Conservation (phyloP, 2,113 vertebrate genomes). For the Halichoeres trimaculatus region DNA sequence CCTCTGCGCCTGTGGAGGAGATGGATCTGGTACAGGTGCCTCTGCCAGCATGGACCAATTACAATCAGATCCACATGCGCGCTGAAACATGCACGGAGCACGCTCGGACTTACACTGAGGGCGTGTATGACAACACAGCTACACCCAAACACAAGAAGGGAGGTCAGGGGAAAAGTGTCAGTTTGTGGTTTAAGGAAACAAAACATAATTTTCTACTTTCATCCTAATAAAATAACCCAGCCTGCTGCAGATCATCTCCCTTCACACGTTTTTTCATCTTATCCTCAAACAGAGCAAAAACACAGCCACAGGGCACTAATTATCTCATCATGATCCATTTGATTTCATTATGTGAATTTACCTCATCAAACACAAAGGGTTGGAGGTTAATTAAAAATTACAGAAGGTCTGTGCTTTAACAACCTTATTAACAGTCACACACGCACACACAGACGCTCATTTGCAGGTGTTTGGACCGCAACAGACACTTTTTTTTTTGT, state of each 20-base stretch:
- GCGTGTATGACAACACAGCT: slow-evolving; percentile 9
- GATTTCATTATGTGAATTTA: slow-evolving; percentile 16
- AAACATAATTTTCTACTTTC: neutral
- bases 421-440: neutral
- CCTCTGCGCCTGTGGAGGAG: slow-evolving; percentile 63
- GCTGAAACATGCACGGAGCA: slow-evolving; percentile 13
- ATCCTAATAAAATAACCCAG: too few species aligned
- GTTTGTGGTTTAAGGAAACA: neutral
- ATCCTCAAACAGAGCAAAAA: slow-evolving; percentile 6
- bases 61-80: slow-evolving; percentile 43
- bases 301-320: slow-evolving; percentile 6
- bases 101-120: slow-evolving; percentile 2
- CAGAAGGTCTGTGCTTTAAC: slow-evolving; percentile 6
- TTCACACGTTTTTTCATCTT: neutral
- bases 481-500: too few species aligned
- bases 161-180: neutral
- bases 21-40: slow-evolving; percentile 71
- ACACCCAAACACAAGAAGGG: neutral
- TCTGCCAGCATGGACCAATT: slow-evolving; percentile 73
- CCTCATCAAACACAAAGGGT: slow-evolving; percentile 21
- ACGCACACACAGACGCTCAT: neutral
- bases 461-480: neutral
- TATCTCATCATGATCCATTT: slow-evolving; percentile 30
- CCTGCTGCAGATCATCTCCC: neutral
- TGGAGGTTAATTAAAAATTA: slow-evolving; percentile 30